These are phyloP conservation scores for Sapayoa aenigma DNA, from an alignment of 2,113 vertebrate species.

Conservation along the genomic window DNA sequence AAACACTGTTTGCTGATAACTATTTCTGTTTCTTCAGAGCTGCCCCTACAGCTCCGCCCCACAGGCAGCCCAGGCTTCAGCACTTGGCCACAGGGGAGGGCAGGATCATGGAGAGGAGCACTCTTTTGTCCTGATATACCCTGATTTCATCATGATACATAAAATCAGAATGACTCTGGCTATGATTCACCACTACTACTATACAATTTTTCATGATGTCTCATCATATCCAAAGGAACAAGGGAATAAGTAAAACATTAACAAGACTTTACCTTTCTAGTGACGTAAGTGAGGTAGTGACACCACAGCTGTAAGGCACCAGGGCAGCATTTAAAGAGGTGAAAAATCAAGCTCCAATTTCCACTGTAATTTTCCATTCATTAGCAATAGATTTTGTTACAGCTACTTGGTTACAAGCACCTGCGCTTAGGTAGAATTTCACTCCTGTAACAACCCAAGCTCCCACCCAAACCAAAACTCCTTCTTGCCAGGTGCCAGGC, in stretches of 20 bases:
- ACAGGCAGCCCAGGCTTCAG: neutral
- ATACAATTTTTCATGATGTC: neutral
- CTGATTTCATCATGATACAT: neutral
- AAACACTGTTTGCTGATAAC: neutral
- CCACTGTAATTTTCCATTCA: neutral
- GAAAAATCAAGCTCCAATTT: neutral
- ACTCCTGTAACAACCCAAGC: neutral
- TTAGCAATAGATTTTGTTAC: neutral
- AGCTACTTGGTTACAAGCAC: neutral
- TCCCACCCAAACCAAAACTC: neutral
- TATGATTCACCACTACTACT: neutral
- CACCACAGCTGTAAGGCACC: neutral
- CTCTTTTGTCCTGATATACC: neutral
- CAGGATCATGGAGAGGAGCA: neutral
- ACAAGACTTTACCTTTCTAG: neutral
- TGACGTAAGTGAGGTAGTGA: too few species aligned
- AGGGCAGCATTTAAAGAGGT: neutral
- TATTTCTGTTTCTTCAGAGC: neutral
- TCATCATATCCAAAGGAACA: neutral
- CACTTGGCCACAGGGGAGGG: accelerated
- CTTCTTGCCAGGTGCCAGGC: neutral
- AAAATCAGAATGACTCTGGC: neutral
- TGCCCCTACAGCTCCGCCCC: neutral
- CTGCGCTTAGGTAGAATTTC: conserved; percentile 8
- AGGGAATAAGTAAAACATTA: neutral